phyloP scores from a whole-genome alignment of 2,888 invertebrate genomes.

The Mongoloraphidia duomilia region DNA sequence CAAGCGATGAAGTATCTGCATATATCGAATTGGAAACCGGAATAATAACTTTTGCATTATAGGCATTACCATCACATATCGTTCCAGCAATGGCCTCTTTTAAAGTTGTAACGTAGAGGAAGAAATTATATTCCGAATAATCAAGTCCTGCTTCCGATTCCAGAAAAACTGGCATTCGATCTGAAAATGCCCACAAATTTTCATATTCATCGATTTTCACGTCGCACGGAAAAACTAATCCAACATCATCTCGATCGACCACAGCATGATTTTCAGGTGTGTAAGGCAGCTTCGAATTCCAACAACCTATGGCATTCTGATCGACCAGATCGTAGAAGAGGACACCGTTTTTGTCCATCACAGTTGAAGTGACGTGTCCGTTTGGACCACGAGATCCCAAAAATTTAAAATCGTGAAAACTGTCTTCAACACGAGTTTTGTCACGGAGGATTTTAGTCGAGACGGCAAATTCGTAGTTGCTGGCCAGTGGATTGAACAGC shows the following conservation, averaged over 20 bases:
- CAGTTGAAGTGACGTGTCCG: constrained; percentile 55
- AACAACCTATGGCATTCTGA: constrained; percentile 70
- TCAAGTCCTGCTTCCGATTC: constrained; percentile 45
- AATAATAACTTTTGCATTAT: no score
- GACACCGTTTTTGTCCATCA: constrained; percentile 60
- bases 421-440: constrained; percentile 47
- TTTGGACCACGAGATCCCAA: constrained; percentile 50
- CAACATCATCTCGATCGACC: constrained; percentile 60
- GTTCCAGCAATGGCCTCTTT: constrained; percentile 51
- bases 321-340: constrained; percentile 67
- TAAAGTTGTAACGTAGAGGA: constrained; percentile 57
- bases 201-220: constrained; percentile 57
- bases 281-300: constrained; percentile 55
- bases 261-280: constrained; percentile 50
- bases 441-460: constrained; percentile 60
- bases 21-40: no score
- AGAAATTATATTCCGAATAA: constrained; percentile 63
- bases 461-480: constrained; percentile 63
- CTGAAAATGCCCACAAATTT: constrained; percentile 69
- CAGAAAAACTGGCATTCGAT: constrained; percentile 68
- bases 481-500: constrained; percentile 67
- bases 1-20: no score
- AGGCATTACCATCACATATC: constrained; percentile 36
- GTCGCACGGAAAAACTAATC: constrained; percentile 65
- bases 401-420: constrained; percentile 55